phyloP scores from a whole-genome alignment of 2,888 invertebrate species.

The Nycteola revayana region DNA sequence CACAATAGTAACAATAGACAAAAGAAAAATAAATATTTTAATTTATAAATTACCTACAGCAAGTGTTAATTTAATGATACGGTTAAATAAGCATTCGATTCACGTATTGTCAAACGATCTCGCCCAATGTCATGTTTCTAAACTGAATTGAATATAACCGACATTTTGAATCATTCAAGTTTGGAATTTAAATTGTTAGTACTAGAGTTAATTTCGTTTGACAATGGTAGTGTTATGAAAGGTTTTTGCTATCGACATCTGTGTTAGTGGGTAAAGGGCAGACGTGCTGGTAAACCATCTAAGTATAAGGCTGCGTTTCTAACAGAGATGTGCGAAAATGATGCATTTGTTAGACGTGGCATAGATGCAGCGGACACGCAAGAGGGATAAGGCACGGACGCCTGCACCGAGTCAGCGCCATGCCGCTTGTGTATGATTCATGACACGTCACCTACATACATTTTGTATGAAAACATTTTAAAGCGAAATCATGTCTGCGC shows the following conservation, averaged over 20 bases:
- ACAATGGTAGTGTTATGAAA: constrained; percentile 32
- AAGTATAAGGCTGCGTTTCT: constrained; percentile 36
- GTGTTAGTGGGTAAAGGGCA: constrained; percentile 78
- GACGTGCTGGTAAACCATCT: constrained; percentile 42
- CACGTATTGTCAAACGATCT: constrained; percentile 54
- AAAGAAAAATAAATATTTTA: constrained; percentile 10
- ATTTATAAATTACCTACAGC: neutral
- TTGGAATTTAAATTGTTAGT: constrained; percentile 32
- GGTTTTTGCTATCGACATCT: constrained; percentile 56
- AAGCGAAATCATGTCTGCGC: too few relatives aligned
- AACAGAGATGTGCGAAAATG: too few relatives aligned
- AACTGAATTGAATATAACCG: constrained; percentile 42
- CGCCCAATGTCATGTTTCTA: constrained; percentile 67
- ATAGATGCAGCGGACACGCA: constrained; percentile 44
- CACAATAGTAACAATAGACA: constrained; percentile 31
- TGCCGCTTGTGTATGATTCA: too few relatives aligned
- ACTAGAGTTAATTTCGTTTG: constrained; percentile 37
- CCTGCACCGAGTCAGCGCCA: too few relatives aligned
- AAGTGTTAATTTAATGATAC: constrained; percentile 26
- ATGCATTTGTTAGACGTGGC: too few relatives aligned
- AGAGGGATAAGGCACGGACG: too few relatives aligned
- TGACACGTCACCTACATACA: too few relatives aligned
- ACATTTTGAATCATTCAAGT: constrained; percentile 24
- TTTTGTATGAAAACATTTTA: too few relatives aligned
- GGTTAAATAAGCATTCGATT: constrained; percentile 55